Conservation (phyloP, 2,113 vertebrate genomes). For the Equus quagga region DNA sequence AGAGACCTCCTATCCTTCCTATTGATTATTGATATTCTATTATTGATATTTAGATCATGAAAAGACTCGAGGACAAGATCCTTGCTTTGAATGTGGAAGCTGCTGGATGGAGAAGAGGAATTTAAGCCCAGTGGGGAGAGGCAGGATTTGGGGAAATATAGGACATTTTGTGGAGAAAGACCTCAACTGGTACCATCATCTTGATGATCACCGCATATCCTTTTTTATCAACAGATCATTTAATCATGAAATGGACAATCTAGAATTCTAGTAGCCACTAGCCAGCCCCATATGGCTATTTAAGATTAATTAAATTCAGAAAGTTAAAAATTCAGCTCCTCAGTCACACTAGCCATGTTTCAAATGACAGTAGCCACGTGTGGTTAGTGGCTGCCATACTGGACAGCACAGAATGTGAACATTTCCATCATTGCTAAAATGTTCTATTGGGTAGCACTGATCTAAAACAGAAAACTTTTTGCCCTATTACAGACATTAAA, state of each 20-base stretch:
- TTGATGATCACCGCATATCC: neutral
- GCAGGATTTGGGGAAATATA: neutral
- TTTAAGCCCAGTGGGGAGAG: neutral
- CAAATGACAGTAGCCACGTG: neutral
- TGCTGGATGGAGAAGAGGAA: neutral
- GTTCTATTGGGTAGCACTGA: neutral
- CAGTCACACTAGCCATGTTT: neutral
- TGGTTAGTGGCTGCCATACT: neutral
- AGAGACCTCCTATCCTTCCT: neutral
- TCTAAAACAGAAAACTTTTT: neutral
- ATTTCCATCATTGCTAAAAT: neutral
- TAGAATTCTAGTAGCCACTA: neutral
- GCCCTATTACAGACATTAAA: neutral
- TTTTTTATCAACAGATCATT: neutral
- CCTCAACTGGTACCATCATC: neutral
- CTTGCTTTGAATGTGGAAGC: neutral
- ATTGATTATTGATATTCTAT: neutral
- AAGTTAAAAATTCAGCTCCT: conserved; percentile 13
- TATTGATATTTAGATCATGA: neutral
- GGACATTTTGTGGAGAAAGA: neutral
- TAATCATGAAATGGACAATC: neutral
- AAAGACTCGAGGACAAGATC: neutral
- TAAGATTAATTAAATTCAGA: neutral
- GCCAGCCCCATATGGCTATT: neutral
- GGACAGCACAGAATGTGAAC: neutral